Evolutionary conservation across 2,797 vertebrate genomes (phyloP), one percentile per base, ranked within the genome.

Genomic region (Acrossocheilus wenchowensis): DNA sequence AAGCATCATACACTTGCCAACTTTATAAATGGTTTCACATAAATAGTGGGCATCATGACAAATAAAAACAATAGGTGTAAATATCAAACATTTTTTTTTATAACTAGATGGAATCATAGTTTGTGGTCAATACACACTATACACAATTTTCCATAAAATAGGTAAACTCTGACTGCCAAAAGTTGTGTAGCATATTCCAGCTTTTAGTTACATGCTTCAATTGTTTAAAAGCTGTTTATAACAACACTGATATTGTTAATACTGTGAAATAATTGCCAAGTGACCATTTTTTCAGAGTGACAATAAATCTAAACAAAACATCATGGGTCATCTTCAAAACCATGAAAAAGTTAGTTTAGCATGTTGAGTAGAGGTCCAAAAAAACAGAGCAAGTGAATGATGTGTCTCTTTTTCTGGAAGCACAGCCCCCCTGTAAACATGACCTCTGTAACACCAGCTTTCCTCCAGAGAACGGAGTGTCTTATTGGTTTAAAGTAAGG

Each of bases 361-460:
- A 82, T 54, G 39, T 74, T 75, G 41, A 48, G 21, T 48, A 26
- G 7, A 36, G 54, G 21, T 48, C 30, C 41, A 66, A 77, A 64
- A 75, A 75, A 66, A 0, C 30, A 77, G 5, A 64, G 26, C 45
- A 30, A 68, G 50, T 78, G 48, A 84, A 41, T 78, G 74, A 68
- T 54, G 62, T 48, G 39, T 66, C 72, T 66, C 41, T 75, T 74
- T 83, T 83, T 60, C 26, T 43, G 36, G 36, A 72, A 43, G n/a
- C 54, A 45, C 69, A 60, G 41, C 81, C 11, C n/a, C 21, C 11
- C 17, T 39, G 15, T 78, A 78, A 78, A 84, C 74, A 84, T 78
- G 60, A 77, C 30, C 34, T 69, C 45, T 66, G 60, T 54, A 23
- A n/a, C 74, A 71, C 17, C 74, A 69, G 48, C 68, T 82, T 72